These are phyloP conservation scores for Cariama cristata DNA, from an alignment of 2,113 vertebrate species.

Conservation along the genomic window DNA sequence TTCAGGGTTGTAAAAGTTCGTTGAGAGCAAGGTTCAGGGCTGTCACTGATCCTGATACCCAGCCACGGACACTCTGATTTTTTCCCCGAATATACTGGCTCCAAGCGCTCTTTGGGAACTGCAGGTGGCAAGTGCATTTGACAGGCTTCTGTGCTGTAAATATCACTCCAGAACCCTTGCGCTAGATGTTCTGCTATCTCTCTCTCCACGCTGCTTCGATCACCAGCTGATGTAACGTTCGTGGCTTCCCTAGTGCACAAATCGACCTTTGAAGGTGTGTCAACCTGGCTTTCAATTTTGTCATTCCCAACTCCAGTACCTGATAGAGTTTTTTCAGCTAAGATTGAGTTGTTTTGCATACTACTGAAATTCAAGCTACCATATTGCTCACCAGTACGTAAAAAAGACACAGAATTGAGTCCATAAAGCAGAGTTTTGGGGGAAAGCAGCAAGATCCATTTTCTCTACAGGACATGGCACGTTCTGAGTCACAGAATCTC, in stretches of 20 bases:
- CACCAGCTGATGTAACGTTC: constrained; percentile 23
- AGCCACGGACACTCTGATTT: constrained; percentile 92
- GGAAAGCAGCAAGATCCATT: constrained; percentile 16
- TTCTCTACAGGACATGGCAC: constrained; percentile 22
- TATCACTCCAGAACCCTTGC: constrained; percentile 91
- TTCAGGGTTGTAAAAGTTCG: constrained; percentile 83
- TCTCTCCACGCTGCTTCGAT: constrained; percentile 90
- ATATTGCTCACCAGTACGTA: constrained; percentile 73
- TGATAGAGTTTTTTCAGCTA: constrained; percentile 69
- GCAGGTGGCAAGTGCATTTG: constrained; percentile 62
- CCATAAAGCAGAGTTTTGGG: constrained; percentile 52
- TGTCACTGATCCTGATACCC: constrained; percentile 82
- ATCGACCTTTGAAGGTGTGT: constrained; percentile 13
- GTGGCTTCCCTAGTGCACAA: constrained; percentile 38
- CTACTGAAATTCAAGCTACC: constrained; percentile 66
- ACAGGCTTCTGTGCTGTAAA: constrained; percentile 76
- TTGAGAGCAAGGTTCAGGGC: constrained; percentile 79
- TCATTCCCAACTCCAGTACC: constrained; percentile 50
- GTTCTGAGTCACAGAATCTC: constrained; percentile 8
- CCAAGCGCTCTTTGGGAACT: constrained; percentile 63
- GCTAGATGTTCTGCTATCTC: constrained; percentile 96
- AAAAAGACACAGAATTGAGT: constrained; percentile 67
- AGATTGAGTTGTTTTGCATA: constrained; percentile 59
- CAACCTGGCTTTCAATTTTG: constrained; percentile 50
- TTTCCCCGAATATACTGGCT: constrained; percentile 78